Percentiles rank a stretch among this genome's conserved stretches.
Evolutionary conservation across 2,797 vertebrate species (phyloP).

Genomic region (Rhinella marina): DNA sequence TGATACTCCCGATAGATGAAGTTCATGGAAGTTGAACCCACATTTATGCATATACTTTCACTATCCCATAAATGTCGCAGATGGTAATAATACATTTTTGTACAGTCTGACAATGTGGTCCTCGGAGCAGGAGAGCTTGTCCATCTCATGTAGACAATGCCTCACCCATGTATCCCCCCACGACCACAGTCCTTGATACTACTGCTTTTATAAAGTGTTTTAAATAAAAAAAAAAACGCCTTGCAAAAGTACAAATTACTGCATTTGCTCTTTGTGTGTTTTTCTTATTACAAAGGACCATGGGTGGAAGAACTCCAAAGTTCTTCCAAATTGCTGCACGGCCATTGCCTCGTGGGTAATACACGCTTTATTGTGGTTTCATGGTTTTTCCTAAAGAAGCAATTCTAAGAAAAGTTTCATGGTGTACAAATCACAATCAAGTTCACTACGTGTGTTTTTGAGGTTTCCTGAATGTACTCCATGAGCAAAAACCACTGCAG

Average conservation of each 20-base stretch:
- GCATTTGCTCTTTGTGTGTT: not conserved
- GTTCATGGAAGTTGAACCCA: too few species aligned
- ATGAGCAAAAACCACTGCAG: not conserved
- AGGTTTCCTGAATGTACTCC: not conserved
- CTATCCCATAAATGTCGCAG: too few species aligned
- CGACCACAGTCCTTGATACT: too few species aligned
- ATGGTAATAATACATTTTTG: too few species aligned
- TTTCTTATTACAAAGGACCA: not conserved
- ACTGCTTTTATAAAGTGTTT: not conserved
- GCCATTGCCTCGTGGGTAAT: not conserved
- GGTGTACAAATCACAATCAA: constrained; percentile 7
- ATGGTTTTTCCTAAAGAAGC: not conserved
- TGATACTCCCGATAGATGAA: too few species aligned
- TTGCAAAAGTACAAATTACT: too few species aligned
- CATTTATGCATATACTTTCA: too few species aligned
- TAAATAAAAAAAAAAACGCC: too few species aligned
- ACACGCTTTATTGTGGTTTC: not conserved
- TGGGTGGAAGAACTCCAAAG: not conserved
- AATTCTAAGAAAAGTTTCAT: not conserved
- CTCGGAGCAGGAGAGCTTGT: too few species aligned
- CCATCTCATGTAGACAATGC: too few species aligned
- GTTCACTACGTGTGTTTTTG: not conserved
- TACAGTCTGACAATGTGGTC: too few species aligned
- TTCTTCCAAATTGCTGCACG: not conserved
- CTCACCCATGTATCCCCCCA: too few species aligned